Percentiles rank a stretch among this genome's conserved stretches.
These are phyloP conservation scores for Phyllotreta cruciferae DNA, from an alignment of 2,888 invertebrate genomes.

Conservation along the genomic window DNA sequence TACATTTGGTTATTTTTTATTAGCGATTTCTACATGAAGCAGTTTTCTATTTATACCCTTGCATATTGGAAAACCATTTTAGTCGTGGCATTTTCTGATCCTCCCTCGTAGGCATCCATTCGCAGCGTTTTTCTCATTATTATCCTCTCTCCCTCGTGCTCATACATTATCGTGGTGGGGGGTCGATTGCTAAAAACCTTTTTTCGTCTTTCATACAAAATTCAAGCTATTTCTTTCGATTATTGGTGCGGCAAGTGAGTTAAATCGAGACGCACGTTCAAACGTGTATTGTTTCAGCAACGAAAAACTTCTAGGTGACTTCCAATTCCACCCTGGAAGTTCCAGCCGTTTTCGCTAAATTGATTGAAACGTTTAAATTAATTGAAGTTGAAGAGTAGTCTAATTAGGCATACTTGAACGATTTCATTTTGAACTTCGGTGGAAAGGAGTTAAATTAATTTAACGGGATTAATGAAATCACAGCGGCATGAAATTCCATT, in stretches of 20 bases:
- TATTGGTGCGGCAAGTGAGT: constrained; percentile 56
- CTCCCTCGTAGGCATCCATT: constrained; percentile 9
- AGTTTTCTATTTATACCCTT: too few relatives aligned
- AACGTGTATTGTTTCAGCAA: constrained; percentile 44
- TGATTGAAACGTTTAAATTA: too few relatives aligned
- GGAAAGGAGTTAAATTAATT: constrained; percentile 37
- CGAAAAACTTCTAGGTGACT: constrained; percentile 23
- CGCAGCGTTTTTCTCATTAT: constrained; percentile 19
- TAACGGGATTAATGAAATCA: constrained; percentile 27
- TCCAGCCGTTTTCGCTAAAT: too few relatives aligned
- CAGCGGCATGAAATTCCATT: too few relatives aligned
- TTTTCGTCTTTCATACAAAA: constrained; percentile 60
- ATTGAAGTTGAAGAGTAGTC: too few relatives aligned
- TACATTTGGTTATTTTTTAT: neutral
- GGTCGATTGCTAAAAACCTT: constrained; percentile 60
- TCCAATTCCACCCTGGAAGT: too few relatives aligned
- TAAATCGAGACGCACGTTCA: constrained; percentile 54
- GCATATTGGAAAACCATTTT: too few relatives aligned
- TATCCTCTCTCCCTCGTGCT: constrained; percentile 41
- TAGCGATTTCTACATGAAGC: too few relatives aligned
- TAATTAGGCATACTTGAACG: too few relatives aligned
- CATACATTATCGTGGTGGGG: constrained; percentile 57
- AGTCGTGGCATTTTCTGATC: neutral
- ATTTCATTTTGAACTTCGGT: too few relatives aligned
- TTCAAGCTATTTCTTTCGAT: constrained; percentile 61